These are phyloP conservation scores for Platalea minor DNA, from an alignment of 2,797 vertebrate genomes.

Conservation along the genomic window DNA sequence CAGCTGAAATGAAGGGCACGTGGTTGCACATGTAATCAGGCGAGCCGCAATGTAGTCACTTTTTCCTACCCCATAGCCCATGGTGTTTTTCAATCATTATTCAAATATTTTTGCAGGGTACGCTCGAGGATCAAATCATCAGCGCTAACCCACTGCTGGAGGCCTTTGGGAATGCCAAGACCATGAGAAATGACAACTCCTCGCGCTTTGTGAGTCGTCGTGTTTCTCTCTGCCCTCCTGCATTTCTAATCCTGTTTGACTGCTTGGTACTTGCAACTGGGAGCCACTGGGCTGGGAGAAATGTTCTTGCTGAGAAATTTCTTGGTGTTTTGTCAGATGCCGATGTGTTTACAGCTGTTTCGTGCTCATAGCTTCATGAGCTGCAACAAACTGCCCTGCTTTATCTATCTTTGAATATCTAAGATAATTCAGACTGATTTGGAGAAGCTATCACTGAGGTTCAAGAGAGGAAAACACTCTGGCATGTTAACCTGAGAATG, in stretches of 20 bases:
- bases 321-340: not conserved
- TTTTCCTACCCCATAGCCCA: not conserved
- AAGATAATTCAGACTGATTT: not conserved
- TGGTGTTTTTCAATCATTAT: not conserved
- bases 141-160: conserved; percentile 74
- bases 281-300: not conserved
- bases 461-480: not conserved
- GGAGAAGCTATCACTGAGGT: not conserved
- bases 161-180: conserved; percentile 78
- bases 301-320: not conserved
- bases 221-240: not conserved
- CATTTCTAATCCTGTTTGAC: not conserved
- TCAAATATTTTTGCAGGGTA: conserved; percentile 55
- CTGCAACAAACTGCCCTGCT: not conserved
- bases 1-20: not conserved
- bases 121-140: conserved; percentile 75
- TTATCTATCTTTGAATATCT: not conserved
- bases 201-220: conserved; percentile 73
- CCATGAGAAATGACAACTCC: conserved; percentile 76
- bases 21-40: not conserved
- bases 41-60: not conserved
- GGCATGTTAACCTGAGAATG: not conserved
- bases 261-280: not conserved
- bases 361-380: not conserved
- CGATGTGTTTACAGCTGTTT: not conserved